Evolutionary conservation across 2,888 invertebrate species (phyloP), one percentile per base, ranked within the genome.

Genomic region (Cryptus armator): DNA sequence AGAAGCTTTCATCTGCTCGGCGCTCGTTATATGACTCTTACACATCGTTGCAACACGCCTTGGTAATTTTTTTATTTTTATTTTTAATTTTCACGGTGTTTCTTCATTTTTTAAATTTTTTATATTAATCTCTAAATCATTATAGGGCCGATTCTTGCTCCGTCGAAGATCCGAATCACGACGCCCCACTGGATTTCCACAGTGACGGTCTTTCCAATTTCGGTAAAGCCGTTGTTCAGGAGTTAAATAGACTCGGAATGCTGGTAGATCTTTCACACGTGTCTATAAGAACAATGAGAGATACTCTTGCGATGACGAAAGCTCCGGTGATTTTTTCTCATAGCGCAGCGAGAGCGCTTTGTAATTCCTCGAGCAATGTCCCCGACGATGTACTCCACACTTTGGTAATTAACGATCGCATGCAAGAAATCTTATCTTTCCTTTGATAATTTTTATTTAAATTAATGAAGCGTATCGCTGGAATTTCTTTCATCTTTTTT

Each of bases 221-320:
- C 46, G 93, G 93, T 1, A 93, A 96, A 95, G 94, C 95, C 9
- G 95, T 96, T 80, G 95, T 96, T 0, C 94, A 93, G 77, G 96
- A 96, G 93, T 95, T 96, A 95, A 96, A 96, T 91, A 95, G 96
- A 32, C 92, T 96, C 70, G 96, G 96, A 3, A 96, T 96, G 96
- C 93, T 96, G 80, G 95, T 96, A 64, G 96, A 96, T 91, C 94
- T 96, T 72, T 95, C 96, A 2, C 96, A 96, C 91, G 95, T 96
- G 0, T 96, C 96, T 10, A 95, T 95, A 82, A 94, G 94, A 77
- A 96, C 96, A 6, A 96, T 96, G 96, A 93, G 94, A 24, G 95
- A 95, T 87, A 95, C 95, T 2, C 91, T 96, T 62, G 94, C 94
- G 37, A 94, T 95, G 2, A 95, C 96, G 1, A 95, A 95, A 87